Percentiles rank a stretch among this genome's conserved stretches.
Conservation (phyloP, 2,113 vertebrate genomes). For the Ictalurus punctatus region DNA sequence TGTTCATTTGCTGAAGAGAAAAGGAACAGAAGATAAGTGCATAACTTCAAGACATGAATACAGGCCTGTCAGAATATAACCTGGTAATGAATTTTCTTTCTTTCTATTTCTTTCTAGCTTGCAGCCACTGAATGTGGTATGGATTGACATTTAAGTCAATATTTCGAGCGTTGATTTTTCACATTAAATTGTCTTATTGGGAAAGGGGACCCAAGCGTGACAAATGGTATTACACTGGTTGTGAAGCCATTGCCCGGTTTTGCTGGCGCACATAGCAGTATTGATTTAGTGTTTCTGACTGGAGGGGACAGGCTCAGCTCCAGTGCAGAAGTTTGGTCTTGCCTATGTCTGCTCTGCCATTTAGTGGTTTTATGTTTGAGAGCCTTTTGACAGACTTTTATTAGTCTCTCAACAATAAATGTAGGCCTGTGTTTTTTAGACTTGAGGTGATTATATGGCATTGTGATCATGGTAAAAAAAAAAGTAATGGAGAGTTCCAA, state of each 20-base stretch:
- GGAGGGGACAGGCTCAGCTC: slow-evolving; percentile 14
- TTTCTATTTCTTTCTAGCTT: slow-evolving; percentile 25
- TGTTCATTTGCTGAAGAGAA: slow-evolving; percentile 3
- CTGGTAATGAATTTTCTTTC: slow-evolving; percentile 19
- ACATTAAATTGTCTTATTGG: slow-evolving; percentile 23
- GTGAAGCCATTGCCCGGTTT: neutral
- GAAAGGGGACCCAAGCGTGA: slow-evolving; percentile 1
- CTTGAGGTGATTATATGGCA: neutral
- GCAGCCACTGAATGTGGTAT: slow-evolving; percentile 4
- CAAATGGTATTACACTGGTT: slow-evolving; percentile 34
- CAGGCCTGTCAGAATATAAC: slow-evolving; percentile 5
- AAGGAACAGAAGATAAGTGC: neutral
- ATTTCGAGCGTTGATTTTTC: slow-evolving; percentile 14
- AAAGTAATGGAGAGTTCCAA: neutral
- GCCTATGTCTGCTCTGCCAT: neutral
- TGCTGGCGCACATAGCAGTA: neutral
- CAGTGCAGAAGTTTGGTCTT: neutral
- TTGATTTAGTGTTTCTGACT: slow-evolving; percentile 34
- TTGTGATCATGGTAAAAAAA: neutral
- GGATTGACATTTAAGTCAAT: slow-evolving; percentile 29
- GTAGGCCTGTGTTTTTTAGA: neutral
- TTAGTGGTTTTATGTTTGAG: neutral
- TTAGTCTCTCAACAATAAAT: neutral
- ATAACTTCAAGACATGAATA: slow-evolving; percentile 15
- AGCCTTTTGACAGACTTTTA: neutral